Evolutionary conservation across 2,797 vertebrate genomes (phyloP), one percentile per base, ranked within the genome.

Genomic region (Clamator glandarius): DNA sequence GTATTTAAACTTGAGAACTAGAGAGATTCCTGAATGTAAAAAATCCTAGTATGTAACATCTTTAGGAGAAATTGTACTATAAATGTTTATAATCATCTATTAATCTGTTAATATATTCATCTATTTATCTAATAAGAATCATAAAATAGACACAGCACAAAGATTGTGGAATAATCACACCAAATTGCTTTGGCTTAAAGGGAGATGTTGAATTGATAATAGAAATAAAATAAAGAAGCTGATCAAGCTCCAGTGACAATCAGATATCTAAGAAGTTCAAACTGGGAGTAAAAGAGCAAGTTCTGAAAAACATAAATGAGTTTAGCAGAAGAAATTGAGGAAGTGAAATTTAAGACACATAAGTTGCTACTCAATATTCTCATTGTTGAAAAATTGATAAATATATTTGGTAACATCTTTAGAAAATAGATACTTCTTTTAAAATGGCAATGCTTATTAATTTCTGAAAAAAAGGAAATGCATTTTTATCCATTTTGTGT

Each of bases 351-450:
- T 55, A 36, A 64, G 24, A 44, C 21, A 4, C 4, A 1, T 1
- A 61, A 28, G 4, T 46, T 4, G 42, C 8, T 61, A 17, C 2
- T 48, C 14, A 64, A 6, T 48, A 63, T 70, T 59, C 11, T 52
- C 2, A 23, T 9, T 63, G 2, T 1, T 89, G 21, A 44, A 68
- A 78, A 64, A 35, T 8, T 26, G 8, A 61, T 12, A 26, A 31
- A 25, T 8, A 26, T 13, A 7, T 23, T 41, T 42, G 2, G 2
- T 5, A 57, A 89, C 63, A 50, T 31, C 13, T 23, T 54, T 25
- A 35, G 9, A 46, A 62, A 67, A 64, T 39, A 0, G 0, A 6
- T 2, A 35, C 0, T 29, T 69, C 9, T 59, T 81, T 54, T 19
- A 63, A 90, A 84, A 23, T 61, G 15, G 5, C 9, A 5, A 26